Percentiles rank a stretch among this genome's conserved stretches.
Conservation (phyloP, 2,888 invertebrate genomes). For the Plebejus melissa region DNA sequence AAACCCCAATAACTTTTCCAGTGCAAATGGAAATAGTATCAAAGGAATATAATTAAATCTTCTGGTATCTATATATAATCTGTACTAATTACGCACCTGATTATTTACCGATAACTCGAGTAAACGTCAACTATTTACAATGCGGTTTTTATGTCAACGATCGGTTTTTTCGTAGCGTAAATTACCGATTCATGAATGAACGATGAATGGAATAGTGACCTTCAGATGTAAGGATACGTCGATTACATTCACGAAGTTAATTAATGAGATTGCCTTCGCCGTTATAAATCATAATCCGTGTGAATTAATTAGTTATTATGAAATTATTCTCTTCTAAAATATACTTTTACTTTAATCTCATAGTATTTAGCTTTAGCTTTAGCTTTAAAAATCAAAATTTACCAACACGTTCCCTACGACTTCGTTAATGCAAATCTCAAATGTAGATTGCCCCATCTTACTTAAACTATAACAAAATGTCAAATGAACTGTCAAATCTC, state of each 20-base stretch:
- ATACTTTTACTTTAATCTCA: too few species aligned
- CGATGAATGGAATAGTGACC: conserved; percentile 10
- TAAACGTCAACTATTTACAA: background rate
- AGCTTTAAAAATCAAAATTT: too few species aligned
- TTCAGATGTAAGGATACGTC: background rate
- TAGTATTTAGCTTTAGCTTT: too few species aligned
- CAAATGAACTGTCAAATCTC: too few species aligned
- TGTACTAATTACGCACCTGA: background rate
- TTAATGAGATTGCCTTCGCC: background rate
- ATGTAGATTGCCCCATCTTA: too few species aligned
- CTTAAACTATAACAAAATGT: too few species aligned
- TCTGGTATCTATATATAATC: conserved; percentile 17
- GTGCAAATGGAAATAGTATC: conserved; percentile 14
- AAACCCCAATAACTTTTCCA: conserved; percentile 20
- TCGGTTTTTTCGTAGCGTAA: conserved; percentile 21
- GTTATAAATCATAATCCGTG: background rate
- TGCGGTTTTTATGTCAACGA: conserved; percentile 9
- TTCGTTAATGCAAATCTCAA: too few species aligned
- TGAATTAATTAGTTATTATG: too few species aligned
- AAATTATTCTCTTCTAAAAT: too few species aligned
- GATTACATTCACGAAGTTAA: background rate
- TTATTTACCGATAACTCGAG: background rate
- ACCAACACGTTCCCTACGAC: too few species aligned
- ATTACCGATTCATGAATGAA: conserved; percentile 4
- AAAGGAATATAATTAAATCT: conserved; percentile 13